Base-by-base conservation (phyloP, 2,797 vertebrate genomes). In the Hozukius guyotensis region DNA sequence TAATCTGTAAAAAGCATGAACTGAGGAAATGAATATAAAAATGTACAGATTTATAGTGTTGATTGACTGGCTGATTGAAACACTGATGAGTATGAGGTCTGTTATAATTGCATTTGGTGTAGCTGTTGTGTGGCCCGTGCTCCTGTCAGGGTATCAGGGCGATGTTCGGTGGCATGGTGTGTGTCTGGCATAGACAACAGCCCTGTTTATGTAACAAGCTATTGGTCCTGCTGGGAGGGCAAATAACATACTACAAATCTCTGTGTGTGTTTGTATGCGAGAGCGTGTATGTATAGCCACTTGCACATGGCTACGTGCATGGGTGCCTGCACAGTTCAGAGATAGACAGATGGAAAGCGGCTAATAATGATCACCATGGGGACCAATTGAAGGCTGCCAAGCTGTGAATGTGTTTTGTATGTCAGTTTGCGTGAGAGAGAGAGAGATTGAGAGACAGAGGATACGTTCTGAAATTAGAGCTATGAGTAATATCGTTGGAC, bases 341-440 rank as follows among this genome's bases (percentile, higher is more conserved):
- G 76, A 75, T 18, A 66, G 77, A 85, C 88, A 91, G 89, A 91
- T 88, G 91, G 89, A 87, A 84, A 87, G 77, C 14, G 52, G 75
- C 88, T 92, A 89, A 88, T 93, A 92, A 92, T 89, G 74, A 93
- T 92, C 79, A 82, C 89, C 75, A 75, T 56, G 63, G 92, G 85
- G 89, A 92, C 80, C 84, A 85, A 78, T 78, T 88, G 82, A 82
- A 80, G 65, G 81, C 80, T 79, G 53, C 60, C 74, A 86, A 70
- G 64, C 62, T 89, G 67, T 77, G 52, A 70, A 53, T 75, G 34
- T 84, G 68, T 76, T 62, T 59, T 66, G 72, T 66, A 24, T 60
- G 38, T 64, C 46, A 69, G 62, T 78, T 55, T 72, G 60, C 65
- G 46, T 3, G 24, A 34, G 56, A 69, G 20, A 69, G 61, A 69